Evolutionary conservation across 2,113 vertebrate genomes (phyloP).

Genomic region (Chiloscyllium plagiosum): DNA sequence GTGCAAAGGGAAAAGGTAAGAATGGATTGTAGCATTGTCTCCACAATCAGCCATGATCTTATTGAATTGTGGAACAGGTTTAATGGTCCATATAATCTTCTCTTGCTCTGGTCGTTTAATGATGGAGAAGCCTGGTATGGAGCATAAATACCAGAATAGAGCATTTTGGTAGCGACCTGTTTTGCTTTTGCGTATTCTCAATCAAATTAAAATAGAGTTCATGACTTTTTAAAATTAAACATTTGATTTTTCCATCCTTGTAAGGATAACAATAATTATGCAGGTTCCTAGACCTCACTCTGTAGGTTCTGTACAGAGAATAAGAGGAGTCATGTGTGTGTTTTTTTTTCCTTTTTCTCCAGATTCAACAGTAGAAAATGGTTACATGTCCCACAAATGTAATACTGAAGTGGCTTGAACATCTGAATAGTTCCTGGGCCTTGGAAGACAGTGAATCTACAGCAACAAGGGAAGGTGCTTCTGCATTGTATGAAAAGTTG

Average conservation of each 20-base stretch:
- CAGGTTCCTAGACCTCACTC: not conserved
- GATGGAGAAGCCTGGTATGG: not conserved
- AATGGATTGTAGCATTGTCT: not conserved
- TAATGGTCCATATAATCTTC: not conserved
- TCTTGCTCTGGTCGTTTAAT: not conserved
- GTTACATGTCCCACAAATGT: slow-evolving; percentile 68
- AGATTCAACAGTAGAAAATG: slow-evolving; percentile 63
- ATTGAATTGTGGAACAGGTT: not conserved
- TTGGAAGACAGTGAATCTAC: slow-evolving; percentile 58
- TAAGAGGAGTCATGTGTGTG: not conserved
- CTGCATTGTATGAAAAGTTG: slow-evolving; percentile 58
- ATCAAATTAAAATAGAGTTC: not conserved
- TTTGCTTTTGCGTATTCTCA: not conserved
- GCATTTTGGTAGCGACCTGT: not conserved
- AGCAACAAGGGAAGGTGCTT: slow-evolving; percentile 54
- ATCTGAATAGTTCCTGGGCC: slow-evolving; percentile 70
- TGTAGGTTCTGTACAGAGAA: not conserved
- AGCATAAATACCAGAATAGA: not conserved
- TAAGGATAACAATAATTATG: not conserved
- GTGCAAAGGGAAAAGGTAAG: not conserved
- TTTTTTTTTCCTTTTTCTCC: slow-evolving; percentile 34
- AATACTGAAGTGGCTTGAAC: slow-evolving; percentile 72
- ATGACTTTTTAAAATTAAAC: not conserved
- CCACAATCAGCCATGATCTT: not conserved
- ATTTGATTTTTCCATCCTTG: not conserved